phyloP scores from a whole-genome alignment of 2,797 vertebrate species.

The Siniperca scherzeri region DNA sequence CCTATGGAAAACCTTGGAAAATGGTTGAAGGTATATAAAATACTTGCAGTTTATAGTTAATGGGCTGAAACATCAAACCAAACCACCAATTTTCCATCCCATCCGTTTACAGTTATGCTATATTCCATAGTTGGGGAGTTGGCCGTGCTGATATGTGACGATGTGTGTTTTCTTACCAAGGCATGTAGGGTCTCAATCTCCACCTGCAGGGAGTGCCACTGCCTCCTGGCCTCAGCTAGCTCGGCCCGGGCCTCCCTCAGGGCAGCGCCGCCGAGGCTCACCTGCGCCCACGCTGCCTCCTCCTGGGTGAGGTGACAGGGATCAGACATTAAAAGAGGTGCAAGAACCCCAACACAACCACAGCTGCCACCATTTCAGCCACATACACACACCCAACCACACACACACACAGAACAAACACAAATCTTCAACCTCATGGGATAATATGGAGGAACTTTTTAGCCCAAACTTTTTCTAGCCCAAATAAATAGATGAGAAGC shows the following conservation, averaged over 20 bases:
- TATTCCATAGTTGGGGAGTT: neutral
- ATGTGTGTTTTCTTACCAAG: constrained; percentile 86
- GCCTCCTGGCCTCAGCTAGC: constrained; percentile 90
- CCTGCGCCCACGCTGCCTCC: constrained; percentile 87
- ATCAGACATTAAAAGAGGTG: neutral
- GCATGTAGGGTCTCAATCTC: constrained; percentile 95
- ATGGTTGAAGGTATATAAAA: neutral
- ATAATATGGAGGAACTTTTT: neutral
- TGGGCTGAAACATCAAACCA: neutral
- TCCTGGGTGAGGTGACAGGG: constrained; percentile 70
- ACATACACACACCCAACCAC: neutral
- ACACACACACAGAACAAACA: neutral
- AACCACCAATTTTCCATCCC: neutral
- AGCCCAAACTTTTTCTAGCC: neutral
- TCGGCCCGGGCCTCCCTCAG: constrained; percentile 92
- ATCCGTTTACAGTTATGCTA: neutral
- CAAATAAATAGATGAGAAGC: neutral
- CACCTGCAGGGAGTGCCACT: constrained; percentile 93
- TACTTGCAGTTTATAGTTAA: neutral
- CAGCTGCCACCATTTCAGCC: too few relatives aligned
- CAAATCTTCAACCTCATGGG: neutral
- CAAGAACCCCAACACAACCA: neutral
- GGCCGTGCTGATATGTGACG: neutral
- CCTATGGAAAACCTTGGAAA: neutral
- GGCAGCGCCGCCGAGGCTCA: constrained; percentile 89